Evolutionary conservation across 2,797 vertebrate genomes (phyloP).

Genomic region (Periparus ater): DNA sequence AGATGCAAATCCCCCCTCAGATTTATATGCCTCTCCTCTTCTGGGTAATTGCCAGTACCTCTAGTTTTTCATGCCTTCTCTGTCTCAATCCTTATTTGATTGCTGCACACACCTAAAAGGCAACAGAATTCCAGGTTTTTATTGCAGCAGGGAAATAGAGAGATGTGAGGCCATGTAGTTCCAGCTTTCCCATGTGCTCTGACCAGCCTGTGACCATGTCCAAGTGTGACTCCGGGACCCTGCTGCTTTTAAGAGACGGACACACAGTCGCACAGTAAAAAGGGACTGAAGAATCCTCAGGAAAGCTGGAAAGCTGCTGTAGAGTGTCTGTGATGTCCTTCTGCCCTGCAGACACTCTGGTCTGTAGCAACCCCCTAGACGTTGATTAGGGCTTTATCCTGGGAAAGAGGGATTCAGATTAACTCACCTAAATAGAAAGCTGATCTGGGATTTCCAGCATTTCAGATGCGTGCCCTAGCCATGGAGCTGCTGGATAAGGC

Average conservation of each 20-base stretch:
- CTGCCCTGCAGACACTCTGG: not conserved
- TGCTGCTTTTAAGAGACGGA: not conserved
- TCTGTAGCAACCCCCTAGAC: not conserved
- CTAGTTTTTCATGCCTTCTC: not conserved
- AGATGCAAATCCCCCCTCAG: fast-evolving
- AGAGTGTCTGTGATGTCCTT: not conserved
- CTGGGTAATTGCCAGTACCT: not conserved
- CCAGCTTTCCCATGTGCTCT: not conserved
- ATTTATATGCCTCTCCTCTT: not conserved
- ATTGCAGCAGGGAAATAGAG: not conserved
- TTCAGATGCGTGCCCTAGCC: not conserved
- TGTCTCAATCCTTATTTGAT: not conserved
- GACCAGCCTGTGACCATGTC: not conserved
- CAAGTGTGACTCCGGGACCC: not conserved
- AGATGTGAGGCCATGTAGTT: not conserved
- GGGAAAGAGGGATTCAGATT: not conserved
- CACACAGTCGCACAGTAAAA: not conserved
- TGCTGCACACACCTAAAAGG: not conserved
- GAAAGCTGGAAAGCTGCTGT: not conserved
- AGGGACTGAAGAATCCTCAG: not conserved
- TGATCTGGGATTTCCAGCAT: not conserved
- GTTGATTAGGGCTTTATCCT: not conserved
- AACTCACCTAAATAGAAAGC: not conserved
- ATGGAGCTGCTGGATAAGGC: not conserved
- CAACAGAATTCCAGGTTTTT: not conserved